Evolutionary conservation across 2,888 invertebrate species (phyloP).

Genomic region (Nymphalis urticae): DNA sequence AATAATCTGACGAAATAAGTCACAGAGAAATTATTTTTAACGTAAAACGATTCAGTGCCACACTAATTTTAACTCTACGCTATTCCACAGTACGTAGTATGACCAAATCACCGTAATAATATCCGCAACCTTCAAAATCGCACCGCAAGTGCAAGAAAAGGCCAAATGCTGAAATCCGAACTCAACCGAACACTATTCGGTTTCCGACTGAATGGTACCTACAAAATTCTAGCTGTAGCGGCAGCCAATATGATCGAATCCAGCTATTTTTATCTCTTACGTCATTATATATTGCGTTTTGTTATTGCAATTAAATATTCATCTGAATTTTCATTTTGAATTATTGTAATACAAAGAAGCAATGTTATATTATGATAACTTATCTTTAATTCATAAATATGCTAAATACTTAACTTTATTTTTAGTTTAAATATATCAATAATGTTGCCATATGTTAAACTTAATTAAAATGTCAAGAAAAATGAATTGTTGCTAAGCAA

Average conservation of each 20-base stretch:
- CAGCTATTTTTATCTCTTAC: constrained; percentile 70
- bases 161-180: constrained; percentile 21
- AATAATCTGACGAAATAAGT: constrained; percentile 23
- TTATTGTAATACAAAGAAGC: background rate
- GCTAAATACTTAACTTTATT: background rate
- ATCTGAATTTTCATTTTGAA: background rate
- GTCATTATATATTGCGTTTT: constrained; percentile 59
- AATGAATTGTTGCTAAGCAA: constrained; percentile 54
- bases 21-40: constrained; percentile 26
- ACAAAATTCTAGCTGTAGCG: constrained; percentile 34
- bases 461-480: background rate
- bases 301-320: constrained; percentile 45
- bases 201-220: constrained; percentile 27
- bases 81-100: constrained; percentile 32
- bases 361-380: background rate
- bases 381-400: too few relatives aligned
- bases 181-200: constrained; percentile 30
- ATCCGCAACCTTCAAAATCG: constrained; percentile 41
- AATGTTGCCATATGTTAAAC: constrained; percentile 2
- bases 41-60: constrained; percentile 34
- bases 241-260: constrained; percentile 40
- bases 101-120: constrained; percentile 37
- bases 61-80: constrained; percentile 47
- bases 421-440: background rate
- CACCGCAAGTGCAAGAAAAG: constrained; percentile 26